A percentile compares a stretch with the other conserved stretches of the same genome.
These are phyloP conservation scores for Rhopalosiphum padi DNA, from an alignment of 1,140 invertebrate species.

Conservation along the genomic window DNA sequence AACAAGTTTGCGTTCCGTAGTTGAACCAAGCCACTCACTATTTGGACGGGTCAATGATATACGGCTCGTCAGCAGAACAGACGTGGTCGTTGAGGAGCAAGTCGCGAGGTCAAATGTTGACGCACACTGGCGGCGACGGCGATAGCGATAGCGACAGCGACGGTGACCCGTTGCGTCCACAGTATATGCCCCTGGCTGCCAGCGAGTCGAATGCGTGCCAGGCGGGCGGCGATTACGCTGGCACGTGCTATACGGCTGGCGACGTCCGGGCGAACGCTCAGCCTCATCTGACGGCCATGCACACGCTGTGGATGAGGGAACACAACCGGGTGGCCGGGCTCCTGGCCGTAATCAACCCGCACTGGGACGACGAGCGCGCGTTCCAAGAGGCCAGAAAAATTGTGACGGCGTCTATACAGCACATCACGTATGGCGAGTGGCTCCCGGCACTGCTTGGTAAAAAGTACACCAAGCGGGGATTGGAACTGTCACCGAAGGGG, in stretches of 20 bases:
- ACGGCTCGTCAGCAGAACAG: slow-evolving; percentile 70
- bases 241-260: slow-evolving; percentile 63
- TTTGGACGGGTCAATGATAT: slow-evolving; percentile 78
- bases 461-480: slow-evolving; percentile 53
- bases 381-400: slow-evolving; percentile 84
- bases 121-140: slow-evolving; percentile 60
- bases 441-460: slow-evolving; percentile 74
- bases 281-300: slow-evolving; percentile 79
- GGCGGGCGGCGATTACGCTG: slow-evolving; percentile 63
- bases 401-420: slow-evolving; percentile 85
- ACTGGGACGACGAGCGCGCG: slow-evolving; percentile 80
- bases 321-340: slow-evolving; percentile 84
- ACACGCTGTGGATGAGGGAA: slow-evolving; percentile 86
- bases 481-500: slow-evolving; percentile 56
- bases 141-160: background rate
- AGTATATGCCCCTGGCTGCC: background rate
- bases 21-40: slow-evolving; percentile 79
- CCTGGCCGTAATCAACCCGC: slow-evolving; percentile 69
- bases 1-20: slow-evolving; percentile 64
- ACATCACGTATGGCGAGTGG: slow-evolving; percentile 90
- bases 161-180: background rate
- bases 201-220: slow-evolving; percentile 59
- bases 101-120: slow-evolving; percentile 67
- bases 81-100: slow-evolving; percentile 67
- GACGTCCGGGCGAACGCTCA: slow-evolving; percentile 80